These are phyloP conservation scores for Eudasyphora cyanicolor DNA, from an alignment of 2,888 invertebrate species.

Conservation along the genomic window DNA sequence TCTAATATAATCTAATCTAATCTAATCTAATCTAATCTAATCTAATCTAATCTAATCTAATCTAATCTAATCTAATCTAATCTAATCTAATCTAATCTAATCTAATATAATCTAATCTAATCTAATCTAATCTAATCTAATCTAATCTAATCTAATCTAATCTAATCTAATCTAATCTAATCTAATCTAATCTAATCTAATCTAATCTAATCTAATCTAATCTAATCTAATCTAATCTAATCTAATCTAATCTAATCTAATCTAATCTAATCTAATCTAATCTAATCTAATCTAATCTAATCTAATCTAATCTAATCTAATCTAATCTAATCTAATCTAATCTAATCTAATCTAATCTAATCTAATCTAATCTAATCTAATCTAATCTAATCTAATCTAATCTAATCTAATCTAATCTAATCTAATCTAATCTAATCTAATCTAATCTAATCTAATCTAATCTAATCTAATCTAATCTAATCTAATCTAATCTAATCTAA, in stretches of 20 bases:
- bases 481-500: too few species aligned
- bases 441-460: too few species aligned
- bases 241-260: constrained; percentile 11
- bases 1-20: too few species aligned
- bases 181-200: constrained; percentile 36
- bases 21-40: constrained; percentile 31
- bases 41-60: constrained; percentile 37
- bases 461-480: too few species aligned
- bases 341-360: constrained; percentile 11
- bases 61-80: constrained; percentile 38
- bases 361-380: constrained; percentile 22
- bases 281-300: constrained; percentile 18
- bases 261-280: constrained; percentile 24
- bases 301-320: constrained; percentile 34
- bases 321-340: constrained; percentile 27
- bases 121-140: constrained; percentile 33
- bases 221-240: constrained; percentile 13
- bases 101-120: too few species aligned
- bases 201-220: constrained; percentile 20
- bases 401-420: too few species aligned
- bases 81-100: constrained; percentile 34
- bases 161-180: constrained; percentile 37
- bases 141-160: constrained; percentile 32
- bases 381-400: too few species aligned
- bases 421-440: too few species aligned